These are phyloP conservation scores for Hippolais icterina DNA, from an alignment of 2,113 vertebrate species.

Conservation along the genomic window DNA sequence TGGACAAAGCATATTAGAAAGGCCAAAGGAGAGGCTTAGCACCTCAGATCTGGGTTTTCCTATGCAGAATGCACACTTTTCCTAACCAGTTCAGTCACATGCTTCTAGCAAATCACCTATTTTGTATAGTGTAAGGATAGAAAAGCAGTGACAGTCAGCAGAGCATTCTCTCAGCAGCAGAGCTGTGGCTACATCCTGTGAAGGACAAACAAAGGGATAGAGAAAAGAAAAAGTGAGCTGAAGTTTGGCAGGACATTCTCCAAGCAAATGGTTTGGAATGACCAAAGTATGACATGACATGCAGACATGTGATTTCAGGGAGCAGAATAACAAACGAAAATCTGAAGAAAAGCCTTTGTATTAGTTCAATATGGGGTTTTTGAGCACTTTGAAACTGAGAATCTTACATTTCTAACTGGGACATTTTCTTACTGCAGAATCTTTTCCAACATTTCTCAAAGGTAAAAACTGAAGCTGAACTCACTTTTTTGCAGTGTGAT, in stretches of 20 bases:
- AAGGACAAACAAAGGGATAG: not conserved
- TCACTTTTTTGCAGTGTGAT: not conserved
- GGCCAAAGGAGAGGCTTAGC: not conserved
- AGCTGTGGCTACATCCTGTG: not conserved
- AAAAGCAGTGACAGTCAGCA: not conserved
- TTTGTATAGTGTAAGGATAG: not conserved
- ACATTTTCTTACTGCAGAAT: not conserved
- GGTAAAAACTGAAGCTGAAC: not conserved
- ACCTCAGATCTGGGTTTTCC: not conserved
- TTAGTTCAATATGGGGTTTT: not conserved
- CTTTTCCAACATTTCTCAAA: not conserved
- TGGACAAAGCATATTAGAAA: not conserved
- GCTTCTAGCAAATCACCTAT: not conserved
- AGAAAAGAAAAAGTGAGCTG: not conserved
- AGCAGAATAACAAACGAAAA: not conserved
- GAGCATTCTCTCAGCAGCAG: not conserved
- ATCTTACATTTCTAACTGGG: not conserved
- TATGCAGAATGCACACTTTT: not conserved
- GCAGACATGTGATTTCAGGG: not conserved
- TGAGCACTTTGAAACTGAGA: not conserved
- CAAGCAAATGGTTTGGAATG: not conserved
- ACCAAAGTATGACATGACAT: not conserved
- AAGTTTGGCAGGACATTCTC: not conserved
- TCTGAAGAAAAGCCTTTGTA: not conserved
- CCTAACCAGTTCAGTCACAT: not conserved